Conservation (phyloP, 2,797 vertebrate species). For the Acrossocheilus fasciatus region DNA sequence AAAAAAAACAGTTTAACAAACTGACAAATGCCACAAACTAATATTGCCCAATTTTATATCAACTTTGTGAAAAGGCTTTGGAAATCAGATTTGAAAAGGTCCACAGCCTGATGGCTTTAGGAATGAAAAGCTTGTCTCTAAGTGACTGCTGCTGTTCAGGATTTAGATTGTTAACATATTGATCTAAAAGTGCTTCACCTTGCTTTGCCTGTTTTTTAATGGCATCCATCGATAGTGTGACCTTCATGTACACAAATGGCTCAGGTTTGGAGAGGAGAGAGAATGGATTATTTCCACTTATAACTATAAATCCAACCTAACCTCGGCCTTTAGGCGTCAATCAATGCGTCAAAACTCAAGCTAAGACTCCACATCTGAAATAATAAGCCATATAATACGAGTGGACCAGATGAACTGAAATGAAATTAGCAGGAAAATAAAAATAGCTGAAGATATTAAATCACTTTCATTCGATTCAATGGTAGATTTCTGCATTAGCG, state of each 20-base stretch:
- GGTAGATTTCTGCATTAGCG: background rate
- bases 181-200: constrained; percentile 78
- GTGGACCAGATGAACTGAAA: constrained; percentile 2
- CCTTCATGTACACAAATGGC: constrained; percentile 83
- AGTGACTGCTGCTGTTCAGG: constrained; percentile 56
- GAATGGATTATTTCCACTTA: constrained; percentile 80
- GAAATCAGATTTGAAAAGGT: constrained; percentile 63
- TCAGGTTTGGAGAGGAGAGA: constrained; percentile 70
- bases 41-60: background rate
- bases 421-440: constrained; percentile 6
- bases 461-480: constrained; percentile 5
- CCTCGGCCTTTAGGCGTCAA: constrained; percentile 71
- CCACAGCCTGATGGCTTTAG: constrained; percentile 63
- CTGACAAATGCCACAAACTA: background rate
- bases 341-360: constrained; percentile 76
- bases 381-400: constrained; percentile 58
- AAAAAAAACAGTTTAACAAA: background rate
- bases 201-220: constrained; percentile 81
- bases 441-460: constrained; percentile 5
- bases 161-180: constrained; percentile 72
- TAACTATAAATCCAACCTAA: constrained; percentile 76
- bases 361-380: constrained; percentile 69
- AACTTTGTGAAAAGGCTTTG: constrained; percentile 1
- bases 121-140: constrained; percentile 37
- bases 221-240: constrained; percentile 78